Percentiles rank a stretch among this genome's conserved stretches.
Conservation (phyloP, 2,888 invertebrate genomes). For the Syrphus vitripennis region DNA sequence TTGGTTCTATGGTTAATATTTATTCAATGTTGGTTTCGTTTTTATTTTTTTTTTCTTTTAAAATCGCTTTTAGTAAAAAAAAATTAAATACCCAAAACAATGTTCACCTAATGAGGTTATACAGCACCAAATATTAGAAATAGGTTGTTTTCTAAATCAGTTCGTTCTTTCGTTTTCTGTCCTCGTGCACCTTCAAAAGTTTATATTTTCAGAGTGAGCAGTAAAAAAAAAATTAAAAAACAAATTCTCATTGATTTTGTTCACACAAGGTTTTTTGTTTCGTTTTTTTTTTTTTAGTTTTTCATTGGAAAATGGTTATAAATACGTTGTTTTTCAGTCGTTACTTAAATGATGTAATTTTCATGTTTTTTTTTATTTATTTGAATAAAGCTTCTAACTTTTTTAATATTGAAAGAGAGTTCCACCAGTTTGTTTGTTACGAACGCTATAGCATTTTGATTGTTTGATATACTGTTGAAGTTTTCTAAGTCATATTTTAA, state of each 20-base stretch:
- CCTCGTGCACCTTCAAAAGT: constrained; percentile 61
- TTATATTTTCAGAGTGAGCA: constrained; percentile 38
- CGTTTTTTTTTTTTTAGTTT: constrained; percentile 13
- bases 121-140: constrained; percentile 67
- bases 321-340: constrained; percentile 64
- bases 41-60: not conserved
- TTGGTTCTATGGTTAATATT: constrained; percentile 49
- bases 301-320: constrained; percentile 64
- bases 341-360: constrained; percentile 63
- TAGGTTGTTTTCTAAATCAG: constrained; percentile 65
- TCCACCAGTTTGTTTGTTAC: constrained; percentile 72
- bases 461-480: constrained; percentile 71
- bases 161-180: constrained; percentile 66
- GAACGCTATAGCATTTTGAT: constrained; percentile 74
- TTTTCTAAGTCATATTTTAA: constrained; percentile 63
- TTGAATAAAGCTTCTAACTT: constrained; percentile 65
- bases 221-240: constrained; percentile 8
- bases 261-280: constrained; percentile 48
- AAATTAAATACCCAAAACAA: constrained; percentile 52
- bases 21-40: constrained; percentile 40
- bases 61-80: constrained; percentile 49
- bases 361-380: constrained; percentile 38
- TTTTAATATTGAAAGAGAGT: constrained; percentile 61
- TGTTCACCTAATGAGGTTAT: constrained; percentile 71
- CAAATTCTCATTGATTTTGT: constrained; percentile 42